phyloP scores from a whole-genome alignment of 2,113 vertebrate genomes.

The Dicaeum eximium region DNA sequence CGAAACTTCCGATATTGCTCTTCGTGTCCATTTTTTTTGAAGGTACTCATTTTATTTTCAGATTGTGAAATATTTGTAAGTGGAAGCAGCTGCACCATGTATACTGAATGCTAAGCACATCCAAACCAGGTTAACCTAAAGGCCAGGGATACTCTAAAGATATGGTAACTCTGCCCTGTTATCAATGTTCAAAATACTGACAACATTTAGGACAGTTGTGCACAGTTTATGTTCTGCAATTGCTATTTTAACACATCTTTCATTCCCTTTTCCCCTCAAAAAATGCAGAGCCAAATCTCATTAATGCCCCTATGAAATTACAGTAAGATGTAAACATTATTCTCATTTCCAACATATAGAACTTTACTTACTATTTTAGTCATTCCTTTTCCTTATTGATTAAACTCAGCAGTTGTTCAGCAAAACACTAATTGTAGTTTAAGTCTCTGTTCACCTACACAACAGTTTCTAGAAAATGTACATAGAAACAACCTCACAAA shows the following conservation, averaged over 20 bases:
- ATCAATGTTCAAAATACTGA: background rate
- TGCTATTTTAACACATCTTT: background rate
- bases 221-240: background rate
- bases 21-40: background rate
- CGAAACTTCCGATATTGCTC: background rate
- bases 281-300: background rate
- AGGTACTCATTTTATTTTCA: background rate
- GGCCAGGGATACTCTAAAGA: background rate
- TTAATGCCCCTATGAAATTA: background rate
- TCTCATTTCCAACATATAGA: background rate
- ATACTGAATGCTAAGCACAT: background rate
- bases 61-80: background rate
- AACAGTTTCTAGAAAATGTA: background rate
- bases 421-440: background rate
- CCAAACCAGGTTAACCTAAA: background rate
- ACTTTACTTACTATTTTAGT: background rate
- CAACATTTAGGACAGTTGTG: background rate
- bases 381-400: background rate
- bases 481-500: constrained; percentile 1
- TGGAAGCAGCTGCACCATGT: background rate
- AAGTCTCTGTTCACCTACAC: background rate
- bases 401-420: background rate
- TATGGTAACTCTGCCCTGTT: background rate
- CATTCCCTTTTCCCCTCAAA: background rate
- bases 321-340: background rate